A percentile compares a stretch with the other conserved stretches of the same genome.
Conservation (phyloP, 2,113 vertebrate species). For the Odobenus rosmarus region DNA sequence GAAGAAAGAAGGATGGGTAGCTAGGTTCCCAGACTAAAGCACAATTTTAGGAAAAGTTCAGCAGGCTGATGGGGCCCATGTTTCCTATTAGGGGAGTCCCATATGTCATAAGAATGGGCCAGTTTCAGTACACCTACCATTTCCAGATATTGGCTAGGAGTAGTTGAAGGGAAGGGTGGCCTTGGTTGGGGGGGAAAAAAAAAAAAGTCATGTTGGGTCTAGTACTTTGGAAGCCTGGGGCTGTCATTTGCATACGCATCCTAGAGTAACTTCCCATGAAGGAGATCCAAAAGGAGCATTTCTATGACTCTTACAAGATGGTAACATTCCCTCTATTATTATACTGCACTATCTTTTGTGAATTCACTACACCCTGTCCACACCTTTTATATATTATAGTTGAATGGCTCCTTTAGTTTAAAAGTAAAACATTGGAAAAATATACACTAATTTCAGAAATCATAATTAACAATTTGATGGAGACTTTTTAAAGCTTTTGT, state of each 20-base stretch:
- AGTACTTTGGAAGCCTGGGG: not conserved
- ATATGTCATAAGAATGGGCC: not conserved
- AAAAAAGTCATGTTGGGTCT: not conserved
- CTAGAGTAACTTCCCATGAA: not conserved
- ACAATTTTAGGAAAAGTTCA: not conserved
- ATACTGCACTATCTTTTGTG: not conserved
- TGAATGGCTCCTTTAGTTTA: not conserved
- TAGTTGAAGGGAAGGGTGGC: fast-evolving
- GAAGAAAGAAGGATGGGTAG: not conserved
- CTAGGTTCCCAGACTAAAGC: not conserved
- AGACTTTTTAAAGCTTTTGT: not conserved
- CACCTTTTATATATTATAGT: not conserved
- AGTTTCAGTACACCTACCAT: not conserved
- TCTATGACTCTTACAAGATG: not conserved
- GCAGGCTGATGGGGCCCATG: not conserved
- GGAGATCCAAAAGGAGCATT: not conserved
- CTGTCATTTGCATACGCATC: not conserved
- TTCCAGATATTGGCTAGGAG: fast-evolving
- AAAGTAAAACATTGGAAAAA: not conserved
- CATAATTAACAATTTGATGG: not conserved
- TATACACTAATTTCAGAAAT: not conserved
- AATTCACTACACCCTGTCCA: not conserved
- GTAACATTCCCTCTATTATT: not conserved
- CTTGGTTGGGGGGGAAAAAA: not conserved
- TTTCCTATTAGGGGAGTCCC: not conserved